These are phyloP conservation scores for Standfussiana lucernea DNA, from an alignment of 2,888 invertebrate species.

Conservation along the genomic window DNA sequence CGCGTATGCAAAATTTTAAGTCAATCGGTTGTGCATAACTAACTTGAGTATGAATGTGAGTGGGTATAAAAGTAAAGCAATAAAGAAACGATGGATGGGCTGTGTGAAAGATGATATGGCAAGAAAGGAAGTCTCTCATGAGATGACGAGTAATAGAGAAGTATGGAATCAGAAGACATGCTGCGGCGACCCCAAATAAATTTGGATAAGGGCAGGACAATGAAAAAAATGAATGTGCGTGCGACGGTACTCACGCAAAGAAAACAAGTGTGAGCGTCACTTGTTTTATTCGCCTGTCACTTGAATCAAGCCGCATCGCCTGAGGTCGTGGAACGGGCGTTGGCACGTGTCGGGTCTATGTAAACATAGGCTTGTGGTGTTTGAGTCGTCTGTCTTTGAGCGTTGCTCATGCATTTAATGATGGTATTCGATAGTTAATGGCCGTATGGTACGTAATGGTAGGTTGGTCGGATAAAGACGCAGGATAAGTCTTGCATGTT, in stretches of 20 bases:
- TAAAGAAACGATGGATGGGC: background rate
- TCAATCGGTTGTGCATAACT: no score
- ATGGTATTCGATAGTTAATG: background rate
- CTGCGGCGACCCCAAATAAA: background rate
- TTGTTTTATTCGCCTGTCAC: background rate
- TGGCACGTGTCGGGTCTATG: conserved; percentile 11
- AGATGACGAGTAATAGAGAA: background rate
- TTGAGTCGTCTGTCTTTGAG: conserved; percentile 35
- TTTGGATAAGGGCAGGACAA: background rate
- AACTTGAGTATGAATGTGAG: no score
- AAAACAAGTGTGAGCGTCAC: background rate
- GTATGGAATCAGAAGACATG: background rate
- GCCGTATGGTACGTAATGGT: no score
- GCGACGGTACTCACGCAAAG: background rate
- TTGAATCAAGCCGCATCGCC: background rate
- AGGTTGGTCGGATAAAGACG: background rate
- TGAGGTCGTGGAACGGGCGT: background rate
- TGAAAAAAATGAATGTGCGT: background rate
- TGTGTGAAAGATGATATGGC: background rate
- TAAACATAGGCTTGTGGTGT: conserved; percentile 28
- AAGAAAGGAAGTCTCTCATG: background rate
- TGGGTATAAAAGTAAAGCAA: background rate
- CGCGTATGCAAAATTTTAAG: no score
- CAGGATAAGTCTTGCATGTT: background rate
- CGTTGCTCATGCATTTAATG: conserved; percentile 51